Conservation (phyloP, 2,113 vertebrate species). For the Microcebus ravelobensis region DNA sequence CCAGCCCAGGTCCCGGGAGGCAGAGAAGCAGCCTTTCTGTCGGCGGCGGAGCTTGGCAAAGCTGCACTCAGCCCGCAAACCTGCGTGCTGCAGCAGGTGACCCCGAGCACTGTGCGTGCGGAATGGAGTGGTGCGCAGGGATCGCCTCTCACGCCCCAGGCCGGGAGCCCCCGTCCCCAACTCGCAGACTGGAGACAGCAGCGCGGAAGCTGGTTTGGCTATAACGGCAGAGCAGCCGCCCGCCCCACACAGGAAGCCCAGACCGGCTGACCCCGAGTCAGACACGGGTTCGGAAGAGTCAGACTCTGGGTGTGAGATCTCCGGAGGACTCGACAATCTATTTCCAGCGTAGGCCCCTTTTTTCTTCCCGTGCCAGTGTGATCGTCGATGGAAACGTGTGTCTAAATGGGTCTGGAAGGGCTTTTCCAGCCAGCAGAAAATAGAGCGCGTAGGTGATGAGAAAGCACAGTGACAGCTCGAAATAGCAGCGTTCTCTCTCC, state of each 20-base stretch:
- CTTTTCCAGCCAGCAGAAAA: background rate
- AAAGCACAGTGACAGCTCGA: background rate
- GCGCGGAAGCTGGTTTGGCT: background rate
- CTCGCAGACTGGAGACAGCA: background rate
- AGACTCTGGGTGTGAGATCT: too few relatives aligned
- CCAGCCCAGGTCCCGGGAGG: background rate
- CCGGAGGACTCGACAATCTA: background rate
- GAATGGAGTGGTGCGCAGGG: background rate
- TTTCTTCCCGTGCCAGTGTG: background rate
- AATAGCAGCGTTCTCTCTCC: background rate
- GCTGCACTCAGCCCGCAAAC: rapidly evolving
- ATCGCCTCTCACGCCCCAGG: too few relatives aligned
- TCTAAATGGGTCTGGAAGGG: background rate
- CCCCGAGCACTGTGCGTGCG: rapidly evolving
- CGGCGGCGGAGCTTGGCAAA: too few relatives aligned
- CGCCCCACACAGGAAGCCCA: rapidly evolving
- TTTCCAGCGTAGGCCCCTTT: background rate
- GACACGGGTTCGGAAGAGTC: background rate
- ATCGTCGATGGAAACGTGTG: background rate
- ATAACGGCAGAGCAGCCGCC: rapidly evolving
- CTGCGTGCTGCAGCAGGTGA: too few relatives aligned
- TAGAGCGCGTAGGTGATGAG: background rate
- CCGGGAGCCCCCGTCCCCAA: background rate
- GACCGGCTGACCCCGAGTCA: rapidly evolving
- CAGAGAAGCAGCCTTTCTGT: background rate